These are phyloP conservation scores for Vidua macroura DNA, from an alignment of 2,113 vertebrate species.

Conservation along the genomic window DNA sequence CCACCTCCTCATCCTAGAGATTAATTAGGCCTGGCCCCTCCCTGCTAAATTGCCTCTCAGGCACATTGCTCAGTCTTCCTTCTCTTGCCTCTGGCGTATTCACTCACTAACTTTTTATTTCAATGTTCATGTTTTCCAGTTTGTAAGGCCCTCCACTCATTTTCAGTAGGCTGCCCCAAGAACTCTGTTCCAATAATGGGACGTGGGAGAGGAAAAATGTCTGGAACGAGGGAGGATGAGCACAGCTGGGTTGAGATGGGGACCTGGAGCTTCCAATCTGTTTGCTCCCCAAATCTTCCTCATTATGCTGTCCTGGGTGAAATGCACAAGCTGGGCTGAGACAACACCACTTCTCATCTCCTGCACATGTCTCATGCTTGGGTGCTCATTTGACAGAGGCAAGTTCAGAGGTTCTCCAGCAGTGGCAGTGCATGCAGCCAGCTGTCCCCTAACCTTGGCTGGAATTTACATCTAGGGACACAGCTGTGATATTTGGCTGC, in stretches of 20 bases:
- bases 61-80: constrained; percentile 32
- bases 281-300: not conserved
- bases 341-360: not conserved
- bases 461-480: not conserved
- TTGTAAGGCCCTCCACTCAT: constrained; percentile 5
- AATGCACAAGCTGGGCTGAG: not conserved
- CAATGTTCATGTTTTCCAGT: constrained; percentile 30
- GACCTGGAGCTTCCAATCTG: not conserved
- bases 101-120: constrained; percentile 63
- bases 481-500: not conserved
- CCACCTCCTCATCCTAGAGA: constrained; percentile 46
- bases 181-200: not conserved
- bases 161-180: not conserved
- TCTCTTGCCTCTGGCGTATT: constrained; percentile 27
- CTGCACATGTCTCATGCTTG: not conserved
- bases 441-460: not conserved
- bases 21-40: constrained; percentile 51
- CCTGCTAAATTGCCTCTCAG: constrained; percentile 52
- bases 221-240: not conserved
- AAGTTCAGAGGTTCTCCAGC: not conserved
- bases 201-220: not conserved
- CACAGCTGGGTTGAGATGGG: not conserved
- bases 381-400: not conserved
- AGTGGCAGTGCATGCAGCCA: accelerated
- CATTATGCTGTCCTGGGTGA: not conserved